phyloP scores from a whole-genome alignment of 2,888 invertebrate genomes.

The Cheiracanthium punctorium region DNA sequence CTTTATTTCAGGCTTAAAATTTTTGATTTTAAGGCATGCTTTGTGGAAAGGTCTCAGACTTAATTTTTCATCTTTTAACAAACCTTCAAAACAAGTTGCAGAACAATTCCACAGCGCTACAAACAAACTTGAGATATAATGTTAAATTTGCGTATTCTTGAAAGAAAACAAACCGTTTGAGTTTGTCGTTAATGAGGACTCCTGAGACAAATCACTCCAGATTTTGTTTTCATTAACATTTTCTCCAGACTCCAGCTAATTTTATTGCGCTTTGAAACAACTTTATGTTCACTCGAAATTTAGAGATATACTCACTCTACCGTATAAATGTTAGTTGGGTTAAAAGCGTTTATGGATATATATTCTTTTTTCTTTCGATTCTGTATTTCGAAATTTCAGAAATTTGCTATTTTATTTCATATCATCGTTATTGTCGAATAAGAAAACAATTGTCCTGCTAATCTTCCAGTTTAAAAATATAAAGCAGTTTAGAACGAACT shows the following conservation, averaged over 20 bases:
- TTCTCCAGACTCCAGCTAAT: constrained; percentile 10
- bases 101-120: background rate
- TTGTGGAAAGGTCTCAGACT: background rate
- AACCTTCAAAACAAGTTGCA: background rate
- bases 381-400: background rate
- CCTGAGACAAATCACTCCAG: background rate
- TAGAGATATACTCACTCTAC: background rate
- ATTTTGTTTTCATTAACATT: constrained; percentile 17
- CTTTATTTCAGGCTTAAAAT: too few species aligned
- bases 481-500: too few species aligned
- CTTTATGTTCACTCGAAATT: background rate
- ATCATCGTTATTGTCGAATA: too few species aligned
- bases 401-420: background rate
- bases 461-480: too few species aligned
- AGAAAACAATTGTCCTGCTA: too few species aligned
- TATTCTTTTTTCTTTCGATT: background rate
- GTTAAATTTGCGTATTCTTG: constrained; percentile 5
- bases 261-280: background rate
- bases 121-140: constrained; percentile 10
- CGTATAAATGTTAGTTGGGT: background rate
- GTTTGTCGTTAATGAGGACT: constrained; percentile 17
- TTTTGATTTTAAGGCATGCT: too few species aligned
- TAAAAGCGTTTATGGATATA: background rate
- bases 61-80: background rate
- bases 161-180: constrained; percentile 10